Evolutionary conservation across 2,888 invertebrate species (phyloP).

Genomic region (Polydrusus pterygomalis): DNA sequence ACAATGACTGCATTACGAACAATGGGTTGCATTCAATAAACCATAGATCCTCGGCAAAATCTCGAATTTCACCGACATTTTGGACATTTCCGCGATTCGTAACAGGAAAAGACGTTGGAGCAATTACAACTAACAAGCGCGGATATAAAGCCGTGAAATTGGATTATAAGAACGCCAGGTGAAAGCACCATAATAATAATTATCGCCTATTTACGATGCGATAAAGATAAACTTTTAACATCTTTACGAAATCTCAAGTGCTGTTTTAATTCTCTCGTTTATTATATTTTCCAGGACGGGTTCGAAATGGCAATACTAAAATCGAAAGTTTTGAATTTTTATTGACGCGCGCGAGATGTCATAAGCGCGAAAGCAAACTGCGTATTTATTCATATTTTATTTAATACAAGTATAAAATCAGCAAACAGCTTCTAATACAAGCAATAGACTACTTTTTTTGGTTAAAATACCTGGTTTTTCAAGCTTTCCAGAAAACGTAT

Average conservation of each 20-base stretch:
- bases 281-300: neutral
- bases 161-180: constrained; percentile 26
- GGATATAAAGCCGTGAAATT: constrained; percentile 22
- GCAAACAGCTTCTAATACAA: no score
- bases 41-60: constrained; percentile 10
- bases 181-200: constrained; percentile 24
- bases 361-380: neutral
- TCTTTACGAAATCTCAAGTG: constrained; percentile 5
- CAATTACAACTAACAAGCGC: constrained; percentile 18
- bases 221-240: constrained; percentile 18
- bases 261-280: neutral
- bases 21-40: neutral
- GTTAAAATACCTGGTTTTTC: no score
- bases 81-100: constrained; percentile 33
- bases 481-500: no score
- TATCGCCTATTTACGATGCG: constrained; percentile 16
- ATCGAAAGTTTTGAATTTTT: constrained; percentile 5
- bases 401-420: neutral
- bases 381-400: neutral
- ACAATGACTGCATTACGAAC: neutral
- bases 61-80: constrained; percentile 39
- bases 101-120: constrained; percentile 30
- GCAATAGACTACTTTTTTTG: no score
- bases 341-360: neutral
- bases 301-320: neutral